Conservation (phyloP, 2,113 vertebrate genomes). For the Zootoca vivipara region DNA sequence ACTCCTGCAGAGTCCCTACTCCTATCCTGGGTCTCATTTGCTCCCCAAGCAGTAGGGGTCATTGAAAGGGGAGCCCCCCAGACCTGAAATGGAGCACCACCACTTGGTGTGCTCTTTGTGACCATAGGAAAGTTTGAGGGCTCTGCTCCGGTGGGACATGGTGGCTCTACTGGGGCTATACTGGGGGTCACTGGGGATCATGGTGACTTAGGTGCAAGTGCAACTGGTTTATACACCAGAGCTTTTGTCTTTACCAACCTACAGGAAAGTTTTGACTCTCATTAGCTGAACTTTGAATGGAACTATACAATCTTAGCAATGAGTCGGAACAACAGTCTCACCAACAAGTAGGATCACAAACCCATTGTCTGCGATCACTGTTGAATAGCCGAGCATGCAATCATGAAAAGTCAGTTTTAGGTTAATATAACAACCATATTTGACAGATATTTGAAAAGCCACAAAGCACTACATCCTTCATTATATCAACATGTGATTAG, state of each 20-base stretch:
- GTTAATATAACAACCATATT: slow-evolving; percentile 6
- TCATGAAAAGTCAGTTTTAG: slow-evolving; percentile 1
- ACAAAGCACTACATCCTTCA: slow-evolving; percentile 18
- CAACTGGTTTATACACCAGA: background rate
- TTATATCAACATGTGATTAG: background rate
- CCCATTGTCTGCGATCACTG: background rate
- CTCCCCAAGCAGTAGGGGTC: background rate
- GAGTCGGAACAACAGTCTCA: background rate
- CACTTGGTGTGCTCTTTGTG: too few relatives aligned
- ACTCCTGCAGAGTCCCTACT: background rate
- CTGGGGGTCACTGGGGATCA: background rate
- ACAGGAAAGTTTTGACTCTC: background rate
- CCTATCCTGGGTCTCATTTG: background rate
- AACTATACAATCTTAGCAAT: background rate
- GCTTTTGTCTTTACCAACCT: background rate
- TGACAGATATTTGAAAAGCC: slow-evolving; percentile 12
- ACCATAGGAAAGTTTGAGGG: too few relatives aligned
- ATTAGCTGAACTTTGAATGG: background rate
- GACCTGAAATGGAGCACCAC: background rate
- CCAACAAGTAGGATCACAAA: background rate
- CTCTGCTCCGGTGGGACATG: too few relatives aligned
- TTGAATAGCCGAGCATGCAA: background rate
- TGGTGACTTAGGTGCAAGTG: background rate
- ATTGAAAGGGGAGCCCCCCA: background rate
- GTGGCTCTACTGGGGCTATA: too few relatives aligned